These are phyloP conservation scores for human DNA, from an alignment of 2,113 vertebrate species.

Conservation along the genomic window GRCh38 chr2:238630501-238631000, in stretches of 20 bases:
- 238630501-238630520: not conserved
- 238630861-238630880: not conserved
- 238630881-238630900: not conserved
- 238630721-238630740: no score
- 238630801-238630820: not conserved
- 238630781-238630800: not conserved
- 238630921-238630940: not conserved
- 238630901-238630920: not conserved
- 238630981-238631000: not conserved
- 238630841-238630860: not conserved
- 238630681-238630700: not conserved
- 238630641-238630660: not conserved
- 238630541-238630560: not conserved
- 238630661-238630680: fast-evolving
- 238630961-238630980: not conserved
- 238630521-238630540: not conserved
- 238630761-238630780: fast-evolving
- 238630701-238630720: not conserved
- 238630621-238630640: no score
- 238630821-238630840: not conserved
- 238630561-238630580: not conserved
- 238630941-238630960: not conserved
- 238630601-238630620: no score
- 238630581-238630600: not conserved
- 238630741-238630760: not conserved